Evolutionary conservation across 2,113 vertebrate genomes (phyloP), one percentile per base, ranked within the genome.

Genomic region (Columba janthina): DNA sequence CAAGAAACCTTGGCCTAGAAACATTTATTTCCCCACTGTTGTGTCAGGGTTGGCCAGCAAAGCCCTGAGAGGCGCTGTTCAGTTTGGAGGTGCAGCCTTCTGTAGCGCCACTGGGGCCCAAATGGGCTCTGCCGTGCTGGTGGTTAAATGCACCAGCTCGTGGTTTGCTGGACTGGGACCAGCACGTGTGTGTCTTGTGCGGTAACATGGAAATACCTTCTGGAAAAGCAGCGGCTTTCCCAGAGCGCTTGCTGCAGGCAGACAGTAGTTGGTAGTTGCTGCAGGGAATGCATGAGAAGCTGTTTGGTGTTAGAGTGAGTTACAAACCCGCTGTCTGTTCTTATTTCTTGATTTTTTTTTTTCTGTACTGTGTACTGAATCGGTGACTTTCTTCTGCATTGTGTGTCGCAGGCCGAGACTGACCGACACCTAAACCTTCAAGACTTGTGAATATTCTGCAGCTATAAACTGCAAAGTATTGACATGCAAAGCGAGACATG

Each of bases 391-490:
- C 95, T 98, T 98, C 96, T 98, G 97, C 97, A 94, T 98, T 98
- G 98, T 98, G 95, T 98, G 97, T 98, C 98, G 53, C 98, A 98
- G 98, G 98, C 98, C 97, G 93, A 98, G 98, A 98, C 96, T 98
- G 98, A 98, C 98, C 90, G 98, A 98, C 98, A 98, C 98, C 98
- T 98, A 98, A 98, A 77, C 96, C 96, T 97, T 96, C 97, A 32
- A 96, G 98, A 97, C 97, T 98, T 98, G 98, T 95, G 98, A 98
- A 97, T 98, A 95, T 98, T 98, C 98, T 98, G 97, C 98, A 98
- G 97, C 98, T 98, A 97, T 98, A 98, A 97, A 97, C 97, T 98
- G 97, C 97, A 97, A 97, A 98, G 96, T 97, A 97, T 97, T 98
- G 98, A 97, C 97, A 98, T 98, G 97, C 98, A 98, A 98, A 98